A percentile compares a stretch with the other conserved stretches of the same genome.
These are phyloP conservation scores for Synergus itoensis DNA, from an alignment of 2,888 invertebrate genomes.

Conservation along the genomic window DNA sequence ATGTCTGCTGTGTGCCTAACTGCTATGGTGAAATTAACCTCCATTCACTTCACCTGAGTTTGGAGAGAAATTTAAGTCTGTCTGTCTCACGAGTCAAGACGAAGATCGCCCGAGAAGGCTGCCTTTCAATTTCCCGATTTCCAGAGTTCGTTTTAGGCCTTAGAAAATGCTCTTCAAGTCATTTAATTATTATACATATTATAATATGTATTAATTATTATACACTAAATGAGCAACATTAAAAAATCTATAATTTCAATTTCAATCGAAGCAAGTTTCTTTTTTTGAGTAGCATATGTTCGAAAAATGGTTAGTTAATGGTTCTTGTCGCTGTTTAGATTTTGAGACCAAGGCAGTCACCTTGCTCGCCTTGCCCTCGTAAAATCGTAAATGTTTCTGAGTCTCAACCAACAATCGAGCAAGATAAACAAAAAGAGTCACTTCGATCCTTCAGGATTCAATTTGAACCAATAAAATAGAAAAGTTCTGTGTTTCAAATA, in stretches of 20 bases:
- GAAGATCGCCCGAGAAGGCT: constrained; percentile 19
- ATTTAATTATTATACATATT: too few relatives aligned
- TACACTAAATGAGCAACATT: too few relatives aligned
- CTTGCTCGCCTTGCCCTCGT: constrained; percentile 37
- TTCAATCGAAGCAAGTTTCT: not conserved
- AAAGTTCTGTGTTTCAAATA: not conserved
- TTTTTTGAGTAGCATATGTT: constrained; percentile 7
- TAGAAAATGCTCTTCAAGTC: not conserved
- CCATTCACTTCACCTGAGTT: constrained; percentile 37
- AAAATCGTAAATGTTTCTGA: constrained; percentile 27
- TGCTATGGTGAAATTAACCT: constrained; percentile 34
- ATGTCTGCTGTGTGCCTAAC: not conserved
- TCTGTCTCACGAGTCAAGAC: not conserved
- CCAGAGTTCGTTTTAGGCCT: constrained; percentile 19
- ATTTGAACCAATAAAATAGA: not conserved
- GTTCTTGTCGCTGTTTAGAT: constrained; percentile 15
- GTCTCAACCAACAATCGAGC: constrained; percentile 21
- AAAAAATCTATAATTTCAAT: not conserved
- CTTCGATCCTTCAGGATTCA: constrained; percentile 8
- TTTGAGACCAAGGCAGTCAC: constrained; percentile 38
- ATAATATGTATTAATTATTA: too few relatives aligned
- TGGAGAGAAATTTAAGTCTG: constrained; percentile 24
- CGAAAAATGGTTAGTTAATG: constrained; percentile 20
- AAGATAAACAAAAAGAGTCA: constrained; percentile 17
- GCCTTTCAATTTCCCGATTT: constrained; percentile 10